Conservation (phyloP, 2,797 vertebrate species). For the Lindbergichthys nudifrons region DNA sequence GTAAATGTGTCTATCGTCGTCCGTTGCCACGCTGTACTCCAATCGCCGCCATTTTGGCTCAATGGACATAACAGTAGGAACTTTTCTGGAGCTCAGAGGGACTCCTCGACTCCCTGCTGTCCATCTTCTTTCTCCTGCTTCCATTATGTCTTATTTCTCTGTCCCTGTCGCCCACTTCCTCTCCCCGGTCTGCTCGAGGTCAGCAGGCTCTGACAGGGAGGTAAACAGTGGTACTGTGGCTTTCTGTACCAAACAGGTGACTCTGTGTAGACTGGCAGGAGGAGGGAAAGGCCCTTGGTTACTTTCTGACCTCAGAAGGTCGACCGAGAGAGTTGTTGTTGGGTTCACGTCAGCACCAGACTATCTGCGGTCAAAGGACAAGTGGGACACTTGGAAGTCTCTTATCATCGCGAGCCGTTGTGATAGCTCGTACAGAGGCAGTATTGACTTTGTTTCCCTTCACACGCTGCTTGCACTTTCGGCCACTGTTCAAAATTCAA, state of each 20-base stretch:
- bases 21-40: constrained; percentile 76
- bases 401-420: constrained; percentile 43
- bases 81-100: constrained; percentile 68
- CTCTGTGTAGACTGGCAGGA: constrained; percentile 58
- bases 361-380: constrained; percentile 34
- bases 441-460: constrained; percentile 44
- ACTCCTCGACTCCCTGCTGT: constrained; percentile 55
- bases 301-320: constrained; percentile 60
- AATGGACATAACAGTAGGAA: constrained; percentile 66
- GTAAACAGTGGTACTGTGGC: constrained; percentile 54
- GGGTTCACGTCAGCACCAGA: constrained; percentile 47
- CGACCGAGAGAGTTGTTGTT: constrained; percentile 31
- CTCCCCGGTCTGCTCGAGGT: constrained; percentile 46
- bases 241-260: constrained; percentile 75
- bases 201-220: constrained; percentile 52
- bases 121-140: constrained; percentile 45
- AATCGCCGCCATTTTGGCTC: constrained; percentile 83
- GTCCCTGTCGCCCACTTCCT: constrained; percentile 38
- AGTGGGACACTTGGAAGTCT: constrained; percentile 35
- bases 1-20: constrained; percentile 71
- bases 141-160: constrained; percentile 44
- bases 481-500: constrained; percentile 13
- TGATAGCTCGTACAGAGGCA: constrained; percentile 31
- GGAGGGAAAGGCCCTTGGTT: constrained; percentile 42
- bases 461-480: constrained; percentile 41